Conservation (phyloP, 2,888 invertebrate species). For the Pediacus dermestoides region DNA sequence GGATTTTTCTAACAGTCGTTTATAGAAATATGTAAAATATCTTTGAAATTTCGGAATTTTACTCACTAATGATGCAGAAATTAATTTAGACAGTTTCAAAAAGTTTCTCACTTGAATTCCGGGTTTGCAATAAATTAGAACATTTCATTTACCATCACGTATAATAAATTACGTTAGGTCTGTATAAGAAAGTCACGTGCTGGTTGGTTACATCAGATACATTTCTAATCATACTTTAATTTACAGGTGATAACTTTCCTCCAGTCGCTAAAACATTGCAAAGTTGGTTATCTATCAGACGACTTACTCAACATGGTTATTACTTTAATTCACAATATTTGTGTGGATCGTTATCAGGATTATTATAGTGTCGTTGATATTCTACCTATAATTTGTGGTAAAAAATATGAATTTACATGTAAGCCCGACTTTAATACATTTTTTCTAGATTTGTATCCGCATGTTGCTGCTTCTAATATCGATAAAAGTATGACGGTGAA, state of each 20-base stretch:
- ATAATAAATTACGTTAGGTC: too few relatives aligned
- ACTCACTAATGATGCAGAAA: too few relatives aligned
- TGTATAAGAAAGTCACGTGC: too few relatives aligned
- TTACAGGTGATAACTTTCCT: slow-evolving; percentile 43
- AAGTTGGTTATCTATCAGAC: slow-evolving; percentile 29
- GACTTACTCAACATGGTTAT: slow-evolving; percentile 36
- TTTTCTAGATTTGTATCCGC: slow-evolving; percentile 34
- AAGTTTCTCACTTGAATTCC: too few relatives aligned
- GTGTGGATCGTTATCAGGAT: slow-evolving; percentile 37
- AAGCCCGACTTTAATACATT: slow-evolving; percentile 8
- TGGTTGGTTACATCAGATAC: slow-evolving; percentile 7
- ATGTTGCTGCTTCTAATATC: slow-evolving; percentile 25
- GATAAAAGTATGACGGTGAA: slow-evolving; percentile 25
- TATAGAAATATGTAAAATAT: too few relatives aligned
- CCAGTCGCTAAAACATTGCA: slow-evolving; percentile 34
- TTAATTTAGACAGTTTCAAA: neutral
- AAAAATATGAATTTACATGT: slow-evolving; percentile 12
- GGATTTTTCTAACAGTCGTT: too few relatives aligned
- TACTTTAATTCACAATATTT: slow-evolving; percentile 39
- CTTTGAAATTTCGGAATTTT: too few relatives aligned
- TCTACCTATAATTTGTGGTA: slow-evolving; percentile 33
- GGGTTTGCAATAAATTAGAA: too few relatives aligned
- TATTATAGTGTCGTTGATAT: slow-evolving; percentile 40
- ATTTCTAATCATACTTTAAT: slow-evolving; percentile 19
- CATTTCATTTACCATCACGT: too few relatives aligned